Base-by-base conservation (phyloP, 2,113 vertebrate genomes). In the Xyrauchen texanus region DNA sequence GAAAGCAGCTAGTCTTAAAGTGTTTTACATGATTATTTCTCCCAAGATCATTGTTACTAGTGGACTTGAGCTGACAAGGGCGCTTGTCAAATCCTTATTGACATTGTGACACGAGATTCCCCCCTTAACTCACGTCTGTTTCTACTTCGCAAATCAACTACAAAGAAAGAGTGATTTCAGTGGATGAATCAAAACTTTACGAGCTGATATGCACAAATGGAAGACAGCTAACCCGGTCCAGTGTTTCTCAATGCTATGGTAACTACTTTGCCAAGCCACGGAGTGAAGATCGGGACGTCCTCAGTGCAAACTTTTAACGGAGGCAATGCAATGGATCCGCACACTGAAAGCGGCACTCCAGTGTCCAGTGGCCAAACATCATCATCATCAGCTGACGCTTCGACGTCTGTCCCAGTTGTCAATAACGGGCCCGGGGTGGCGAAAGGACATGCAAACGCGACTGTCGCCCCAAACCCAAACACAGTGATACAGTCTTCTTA, bases 401-500 rank as follows among this genome's bases (percentile, higher is more conserved):
- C 88, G 75, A 87, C 92, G 58, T 89, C 94, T 77, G 93, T 90
- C 88, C 90, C 94, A 84, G 91, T 93, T 34, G 93, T 95, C 86
- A 94, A 91, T 93, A 94, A 95, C 80, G 96, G 94, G 89, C 90
- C 94, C 3, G 92, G 91, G 86, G 84, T 94, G 90, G 91, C 93
- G 8, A 95, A 96, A 88, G 94, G 89, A 87, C 93, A 88, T 66
- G 52, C 85, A 65, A 8, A 60, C 64, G 79, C 73, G 4, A 87
- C 86, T 62, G 87, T 91, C 82, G 88, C 93, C 0, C 88, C 94
- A 2, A 90, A 92, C 85, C 92, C 95, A 13, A 95, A 91, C 92
- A 95, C 95, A 78, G 96, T 98, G 76, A 98, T 97, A 81, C 97
- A 98, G 92, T 90, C 95, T 84, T 93, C 94, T 83, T 94, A 93